phyloP scores from a whole-genome alignment of 30 jellyfish, hydroid and myxozoan species.

The Cassiopea xamachana region DNA sequence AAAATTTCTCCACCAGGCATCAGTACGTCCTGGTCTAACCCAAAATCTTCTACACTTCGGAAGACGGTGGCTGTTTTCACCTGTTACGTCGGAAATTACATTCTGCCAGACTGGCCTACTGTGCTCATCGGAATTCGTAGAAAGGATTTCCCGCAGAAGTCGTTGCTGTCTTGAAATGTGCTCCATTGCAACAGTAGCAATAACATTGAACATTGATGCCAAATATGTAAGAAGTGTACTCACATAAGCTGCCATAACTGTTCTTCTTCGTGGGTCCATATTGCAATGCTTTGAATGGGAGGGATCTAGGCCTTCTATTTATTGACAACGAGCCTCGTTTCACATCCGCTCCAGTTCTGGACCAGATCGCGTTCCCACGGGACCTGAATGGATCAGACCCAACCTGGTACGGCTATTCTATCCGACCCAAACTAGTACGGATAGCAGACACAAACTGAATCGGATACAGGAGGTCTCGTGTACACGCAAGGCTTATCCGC shows the following conservation, averaged over 20 bases:
- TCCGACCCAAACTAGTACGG: too few relatives aligned
- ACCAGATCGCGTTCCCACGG: background rate
- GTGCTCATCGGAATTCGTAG: background rate
- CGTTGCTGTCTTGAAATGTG: background rate
- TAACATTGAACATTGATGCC: background rate
- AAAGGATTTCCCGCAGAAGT: background rate
- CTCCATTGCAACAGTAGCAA: background rate
- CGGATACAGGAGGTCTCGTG: too few relatives aligned
- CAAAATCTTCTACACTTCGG: slow-evolving; percentile 18
- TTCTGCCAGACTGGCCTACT: background rate
- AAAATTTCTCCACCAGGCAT: slow-evolving; percentile 34
- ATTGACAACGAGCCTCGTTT: background rate
- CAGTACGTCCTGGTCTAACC: slow-evolving; percentile 52
- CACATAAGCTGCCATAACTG: background rate
- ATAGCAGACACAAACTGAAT: too few relatives aligned
- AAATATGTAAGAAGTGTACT: background rate
- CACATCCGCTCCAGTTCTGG: background rate
- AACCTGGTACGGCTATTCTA: background rate
- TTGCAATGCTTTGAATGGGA: background rate
- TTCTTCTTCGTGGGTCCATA: background rate
- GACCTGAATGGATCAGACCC: background rate
- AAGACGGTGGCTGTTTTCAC: background rate
- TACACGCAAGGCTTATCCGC: too few relatives aligned
- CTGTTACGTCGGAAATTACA: background rate
- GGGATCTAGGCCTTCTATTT: background rate